Evolutionary conservation across 2,113 vertebrate genomes (phyloP).

Genomic region (Oreochromis aureus): DNA sequence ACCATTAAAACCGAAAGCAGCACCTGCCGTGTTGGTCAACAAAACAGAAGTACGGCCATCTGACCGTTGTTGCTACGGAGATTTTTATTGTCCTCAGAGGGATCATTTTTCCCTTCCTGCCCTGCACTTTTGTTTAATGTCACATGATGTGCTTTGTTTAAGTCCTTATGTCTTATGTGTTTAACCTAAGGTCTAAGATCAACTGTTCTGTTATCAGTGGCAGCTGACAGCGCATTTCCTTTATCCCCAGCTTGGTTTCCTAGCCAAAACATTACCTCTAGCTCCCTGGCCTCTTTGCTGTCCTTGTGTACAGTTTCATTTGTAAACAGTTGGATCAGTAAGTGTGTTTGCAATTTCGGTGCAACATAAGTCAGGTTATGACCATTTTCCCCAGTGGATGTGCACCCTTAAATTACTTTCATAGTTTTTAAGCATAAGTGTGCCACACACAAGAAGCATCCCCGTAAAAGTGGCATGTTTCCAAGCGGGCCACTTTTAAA

Average conservation of each 20-base stretch:
- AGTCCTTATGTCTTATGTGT: conserved; percentile 18
- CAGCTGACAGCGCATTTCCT: conserved; percentile 42
- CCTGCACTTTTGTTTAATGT: background rate
- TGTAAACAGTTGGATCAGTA: conserved; percentile 15
- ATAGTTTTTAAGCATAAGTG: background rate
- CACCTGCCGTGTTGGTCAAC: background rate
- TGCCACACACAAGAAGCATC: background rate
- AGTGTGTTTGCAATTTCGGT: background rate
- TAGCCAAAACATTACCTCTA: conserved; percentile 27
- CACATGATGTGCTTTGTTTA: conserved; percentile 24
- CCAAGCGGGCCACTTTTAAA: background rate
- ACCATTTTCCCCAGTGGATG: background rate
- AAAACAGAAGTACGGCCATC: background rate
- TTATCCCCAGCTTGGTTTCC: conserved; percentile 38
- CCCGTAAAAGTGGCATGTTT: background rate
- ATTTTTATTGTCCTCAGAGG: background rate
- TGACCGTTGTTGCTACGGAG: background rate
- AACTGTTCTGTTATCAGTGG: conserved; percentile 10
- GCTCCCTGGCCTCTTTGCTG: background rate
- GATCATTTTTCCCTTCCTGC: background rate
- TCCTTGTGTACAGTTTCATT: background rate
- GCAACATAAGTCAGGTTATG: background rate
- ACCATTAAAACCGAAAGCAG: background rate
- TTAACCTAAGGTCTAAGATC: conserved; percentile 35
- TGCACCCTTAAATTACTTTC: background rate